Evolutionary conservation across 1,140 invertebrate genomes (phyloP).

Genomic region (honey bee (Apis mellifera)): Amel_HAv3.1 CM009931.2:11952001-11952500

Average conservation of each 20-base stretch:
- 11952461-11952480: conserved; percentile 53
- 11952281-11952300: conserved; percentile 2
- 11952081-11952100: background rate
- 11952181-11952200: conserved; percentile 11
- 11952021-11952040: too few species aligned
- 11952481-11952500: conserved; percentile 45
- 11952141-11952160: background rate
- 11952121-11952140: background rate
- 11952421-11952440: conserved; percentile 49
- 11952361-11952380: conserved; percentile 31
- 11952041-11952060: background rate
- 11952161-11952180: background rate
- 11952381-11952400: conserved; percentile 15
- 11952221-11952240: conserved; percentile 14
- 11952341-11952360: conserved; percentile 10
- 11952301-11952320: too few species aligned
- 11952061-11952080: background rate
- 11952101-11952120: background rate
- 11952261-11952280: background rate
- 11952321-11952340: background rate
- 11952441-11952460: conserved; percentile 52
- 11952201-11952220: conserved; percentile 26
- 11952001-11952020: background rate
- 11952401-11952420: conserved; percentile 34
- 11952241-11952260: background rate